Evolutionary conservation across 2,797 vertebrate species (phyloP).

Genomic region (Streptopelia turtur): DNA sequence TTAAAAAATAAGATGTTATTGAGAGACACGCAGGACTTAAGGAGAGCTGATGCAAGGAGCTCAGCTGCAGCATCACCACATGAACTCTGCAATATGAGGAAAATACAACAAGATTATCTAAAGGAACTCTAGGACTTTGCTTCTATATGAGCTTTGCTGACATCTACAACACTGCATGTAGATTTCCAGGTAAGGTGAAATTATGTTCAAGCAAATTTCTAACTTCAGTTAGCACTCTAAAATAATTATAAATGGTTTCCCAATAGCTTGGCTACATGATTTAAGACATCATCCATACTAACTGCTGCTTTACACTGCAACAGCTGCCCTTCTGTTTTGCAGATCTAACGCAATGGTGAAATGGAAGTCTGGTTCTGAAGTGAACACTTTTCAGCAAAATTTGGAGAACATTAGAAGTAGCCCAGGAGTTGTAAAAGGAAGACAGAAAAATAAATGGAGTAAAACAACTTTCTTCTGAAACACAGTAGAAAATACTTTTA

Average conservation of each 20-base stretch:
- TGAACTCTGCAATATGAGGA: not conserved
- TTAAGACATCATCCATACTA: not conserved
- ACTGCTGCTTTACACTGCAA: not conserved
- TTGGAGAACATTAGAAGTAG: not conserved
- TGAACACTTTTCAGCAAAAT: not conserved
- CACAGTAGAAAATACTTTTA: not conserved
- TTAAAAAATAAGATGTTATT: not conserved
- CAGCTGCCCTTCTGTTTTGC: not conserved
- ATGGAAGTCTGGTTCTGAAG: not conserved
- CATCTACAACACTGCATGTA: not conserved
- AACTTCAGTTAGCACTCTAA: not conserved
- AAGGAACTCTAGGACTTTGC: not conserved
- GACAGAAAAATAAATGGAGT: not conserved
- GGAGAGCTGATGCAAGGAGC: not conserved
- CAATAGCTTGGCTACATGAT: not conserved
- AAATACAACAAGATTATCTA: not conserved
- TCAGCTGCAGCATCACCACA: not conserved
- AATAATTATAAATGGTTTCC: not conserved
- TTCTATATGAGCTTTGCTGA: not conserved
- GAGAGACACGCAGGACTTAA: not conserved
- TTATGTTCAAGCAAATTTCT: not conserved
- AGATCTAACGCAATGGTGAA: not conserved
- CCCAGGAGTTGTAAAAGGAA: not conserved
- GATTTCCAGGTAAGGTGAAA: not conserved
- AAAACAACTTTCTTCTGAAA: not conserved